Conservation (phyloP, 2,113 vertebrate genomes). For the Hydrolagus affinis region DNA sequence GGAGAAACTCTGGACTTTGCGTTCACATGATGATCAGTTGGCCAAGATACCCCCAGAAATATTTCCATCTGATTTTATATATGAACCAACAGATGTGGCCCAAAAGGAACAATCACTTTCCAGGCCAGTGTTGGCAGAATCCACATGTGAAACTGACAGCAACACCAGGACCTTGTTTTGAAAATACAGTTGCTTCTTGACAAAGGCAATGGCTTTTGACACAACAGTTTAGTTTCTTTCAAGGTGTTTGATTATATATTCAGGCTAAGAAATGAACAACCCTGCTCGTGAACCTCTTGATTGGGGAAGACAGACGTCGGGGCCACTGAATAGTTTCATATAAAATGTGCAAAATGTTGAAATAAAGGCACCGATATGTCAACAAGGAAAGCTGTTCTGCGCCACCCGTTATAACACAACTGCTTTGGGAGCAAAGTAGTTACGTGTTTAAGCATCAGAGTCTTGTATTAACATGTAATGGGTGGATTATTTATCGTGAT, state of each 20-base stretch:
- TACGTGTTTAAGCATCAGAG: no score
- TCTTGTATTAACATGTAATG: no score
- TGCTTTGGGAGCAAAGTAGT: no score
- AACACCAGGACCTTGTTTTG: background rate
- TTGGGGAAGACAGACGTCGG: no score
- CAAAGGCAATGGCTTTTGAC: background rate
- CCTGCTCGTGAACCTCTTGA: no score
- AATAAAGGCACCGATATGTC: no score
- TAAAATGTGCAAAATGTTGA: no score
- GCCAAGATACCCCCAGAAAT: constrained; percentile 56
- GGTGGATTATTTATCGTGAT: no score
- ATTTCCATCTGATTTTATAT: constrained; percentile 75
- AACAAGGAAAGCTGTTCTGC: no score
- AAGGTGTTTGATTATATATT: background rate
- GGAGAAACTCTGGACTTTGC: constrained; percentile 87
- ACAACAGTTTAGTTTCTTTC: background rate
- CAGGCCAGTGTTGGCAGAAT: background rate
- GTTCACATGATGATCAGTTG: constrained; percentile 76
- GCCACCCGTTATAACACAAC: no score
- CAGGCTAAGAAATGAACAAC: no score
- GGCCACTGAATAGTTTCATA: no score
- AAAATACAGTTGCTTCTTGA: background rate
- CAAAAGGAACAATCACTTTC: background rate
- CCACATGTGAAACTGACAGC: background rate
- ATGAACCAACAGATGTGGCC: constrained; percentile 45